These are phyloP conservation scores for Syrphus vitripennis DNA, from an alignment of 2,888 invertebrate species.

Conservation along the genomic window DNA sequence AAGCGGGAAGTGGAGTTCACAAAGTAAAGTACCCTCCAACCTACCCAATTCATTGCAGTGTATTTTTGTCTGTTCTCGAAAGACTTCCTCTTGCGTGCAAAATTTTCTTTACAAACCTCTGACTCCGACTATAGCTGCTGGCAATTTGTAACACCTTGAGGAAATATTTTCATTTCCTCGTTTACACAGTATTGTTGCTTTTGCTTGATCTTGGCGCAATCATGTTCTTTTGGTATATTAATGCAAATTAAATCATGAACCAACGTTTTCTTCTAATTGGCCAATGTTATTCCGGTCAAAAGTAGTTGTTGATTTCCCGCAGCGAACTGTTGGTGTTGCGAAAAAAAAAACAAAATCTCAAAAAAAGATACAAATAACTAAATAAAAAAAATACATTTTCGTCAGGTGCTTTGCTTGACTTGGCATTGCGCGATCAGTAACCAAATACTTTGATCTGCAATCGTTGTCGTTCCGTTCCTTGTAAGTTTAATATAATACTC, in stretches of 20 bases:
- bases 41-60: neutral
- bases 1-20: neutral
- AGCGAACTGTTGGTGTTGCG: conserved; percentile 10
- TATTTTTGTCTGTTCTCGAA: conserved; percentile 31
- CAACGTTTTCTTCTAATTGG: conserved; percentile 33
- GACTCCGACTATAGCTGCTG: neutral
- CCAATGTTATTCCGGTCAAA: conserved; percentile 48
- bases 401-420: conserved; percentile 42
- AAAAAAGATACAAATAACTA: conserved; percentile 19
- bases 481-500: conserved; percentile 49
- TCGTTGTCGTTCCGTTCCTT: conserved; percentile 41
- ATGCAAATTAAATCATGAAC: conserved; percentile 32
- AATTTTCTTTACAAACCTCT: conserved; percentile 23
- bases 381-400: conserved; percentile 27
- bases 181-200: neutral
- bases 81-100: conserved; percentile 56
- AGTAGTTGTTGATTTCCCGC: conserved; percentile 37
- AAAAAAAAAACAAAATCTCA: conserved; percentile 26
- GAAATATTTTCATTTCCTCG: conserved; percentile 34
- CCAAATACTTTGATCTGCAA: conserved; percentile 56
- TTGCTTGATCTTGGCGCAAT: conserved; percentile 7
- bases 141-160: conserved; percentile 26
- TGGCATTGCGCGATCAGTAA: conserved; percentile 57
- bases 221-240: neutral
- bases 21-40: neutral